Evolutionary conservation across 2,888 invertebrate genomes (phyloP), one percentile per base, ranked within the genome.

Genomic region (Platerodrilus igneus): DNA sequence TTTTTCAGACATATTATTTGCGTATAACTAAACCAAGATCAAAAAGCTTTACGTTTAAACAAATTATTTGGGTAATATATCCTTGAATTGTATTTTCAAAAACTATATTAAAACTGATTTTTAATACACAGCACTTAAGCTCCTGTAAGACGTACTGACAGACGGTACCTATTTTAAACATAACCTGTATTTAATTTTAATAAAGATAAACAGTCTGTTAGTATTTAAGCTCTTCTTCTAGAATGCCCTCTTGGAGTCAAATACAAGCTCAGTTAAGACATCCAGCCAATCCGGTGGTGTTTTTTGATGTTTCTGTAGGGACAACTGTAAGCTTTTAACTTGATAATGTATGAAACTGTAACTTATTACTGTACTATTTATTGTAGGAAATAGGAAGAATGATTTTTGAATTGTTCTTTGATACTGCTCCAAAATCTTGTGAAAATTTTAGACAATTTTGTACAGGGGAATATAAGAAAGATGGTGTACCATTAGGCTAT

Each of bases 371-470:
- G 11, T 22, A 11, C 5, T 19, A 9, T n/a, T 23, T 50, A 51
- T 49, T 52, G 4, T 25, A 68, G 89, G 95, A 96, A 77, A 92
- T 96, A 53, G 97, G 97, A 1, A 79, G 96, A 44, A 93, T 99
- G 83, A 92, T 96, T 57, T 91, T 99, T 67, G 99, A 99, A 69
- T 70, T 99, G 14, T 99, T 92, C 72, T 91, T 95, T 9, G 96
- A 99, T 71, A 85, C 91, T 7, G 94, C 93, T 3, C 95, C 96
- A 2, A 92, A 89, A 72, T 94, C 95, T 0, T 93, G 93, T 51
- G 96, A 97, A 72, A 97, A 96, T 68, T 96, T 96, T 60, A 79
- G 96, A 42, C 96, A 99, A 67, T 92, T 99, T 64, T 99, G 99
- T 63, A 99, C 97, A 0, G 99, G 99, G 7, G 99, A 99, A 71